Conservation (phyloP, 2,113 vertebrate species). For the Coptodon rendalli region DNA sequence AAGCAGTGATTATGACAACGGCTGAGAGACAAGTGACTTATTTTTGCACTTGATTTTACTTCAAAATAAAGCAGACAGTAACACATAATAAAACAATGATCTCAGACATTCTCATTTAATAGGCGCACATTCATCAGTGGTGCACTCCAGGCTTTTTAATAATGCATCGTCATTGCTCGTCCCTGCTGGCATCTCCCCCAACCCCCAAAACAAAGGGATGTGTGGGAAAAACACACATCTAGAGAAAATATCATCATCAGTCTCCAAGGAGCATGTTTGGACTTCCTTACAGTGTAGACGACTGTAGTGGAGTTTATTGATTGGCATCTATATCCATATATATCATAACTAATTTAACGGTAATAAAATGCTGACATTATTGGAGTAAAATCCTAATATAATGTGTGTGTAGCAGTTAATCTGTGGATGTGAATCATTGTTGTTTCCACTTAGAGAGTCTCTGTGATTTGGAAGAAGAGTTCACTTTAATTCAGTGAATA, state of each 20-base stretch:
- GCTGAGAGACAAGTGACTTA: background rate
- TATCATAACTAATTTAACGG: background rate
- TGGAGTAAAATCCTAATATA: background rate
- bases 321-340: background rate
- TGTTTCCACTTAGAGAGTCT: background rate
- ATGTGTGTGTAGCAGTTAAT: background rate
- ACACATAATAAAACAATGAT: background rate
- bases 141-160: constrained; percentile 56
- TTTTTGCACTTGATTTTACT: background rate
- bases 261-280: background rate
- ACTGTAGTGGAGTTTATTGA: background rate
- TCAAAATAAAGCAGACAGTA: background rate
- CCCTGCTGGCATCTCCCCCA: constrained; percentile 2
- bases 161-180: constrained; percentile 45
- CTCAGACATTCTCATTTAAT: constrained; percentile 28
- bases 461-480: background rate
- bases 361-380: background rate
- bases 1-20: background rate
- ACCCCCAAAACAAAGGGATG: constrained; percentile 27
- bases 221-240: background rate
- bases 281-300: background rate
- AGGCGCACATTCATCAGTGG: constrained; percentile 24
- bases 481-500: background rate
- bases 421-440: background rate
- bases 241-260: background rate